Percentiles rank a stretch among this genome's conserved stretches.
Conservation (phyloP, 2,797 vertebrate species). For the Stomatorhinus walkeri region DNA sequence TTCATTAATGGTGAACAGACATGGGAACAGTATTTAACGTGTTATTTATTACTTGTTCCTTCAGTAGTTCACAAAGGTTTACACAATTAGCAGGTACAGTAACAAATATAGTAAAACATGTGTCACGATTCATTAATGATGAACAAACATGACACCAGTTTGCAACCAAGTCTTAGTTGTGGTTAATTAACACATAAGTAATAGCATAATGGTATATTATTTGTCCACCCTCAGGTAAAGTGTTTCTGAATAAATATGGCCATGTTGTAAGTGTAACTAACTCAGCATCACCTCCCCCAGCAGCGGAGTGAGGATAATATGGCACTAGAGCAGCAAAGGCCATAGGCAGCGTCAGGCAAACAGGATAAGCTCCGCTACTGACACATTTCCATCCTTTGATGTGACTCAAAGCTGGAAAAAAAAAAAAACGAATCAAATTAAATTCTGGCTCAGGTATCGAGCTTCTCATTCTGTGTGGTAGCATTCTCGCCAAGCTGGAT, state of each 20-base stretch:
- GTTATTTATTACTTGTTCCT: not conserved
- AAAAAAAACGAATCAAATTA: not conserved
- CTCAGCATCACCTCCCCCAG: not conserved
- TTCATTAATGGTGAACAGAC: not conserved
- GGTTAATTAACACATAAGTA: not conserved
- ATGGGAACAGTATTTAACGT: not conserved
- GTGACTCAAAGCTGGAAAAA: not conserved
- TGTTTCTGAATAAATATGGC: not conserved
- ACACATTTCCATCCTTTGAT: slow-evolving; percentile 1
- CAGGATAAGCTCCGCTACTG: not conserved
- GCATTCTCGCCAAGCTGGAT: not conserved
- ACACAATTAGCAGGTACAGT: not conserved
- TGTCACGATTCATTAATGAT: not conserved
- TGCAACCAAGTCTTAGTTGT: not conserved
- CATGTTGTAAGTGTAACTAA: not conserved
- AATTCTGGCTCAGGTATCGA: not conserved
- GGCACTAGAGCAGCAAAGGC: not conserved
- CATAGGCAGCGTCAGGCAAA: not conserved
- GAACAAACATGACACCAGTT: not conserved
- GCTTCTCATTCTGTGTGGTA: not conserved
- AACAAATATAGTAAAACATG: not conserved
- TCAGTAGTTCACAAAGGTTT: not conserved
- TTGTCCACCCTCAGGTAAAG: not conserved
- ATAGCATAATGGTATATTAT: not conserved
- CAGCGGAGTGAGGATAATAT: not conserved